A percentile compares a stretch with the other conserved stretches of the same genome.
Evolutionary conservation across 2,797 vertebrate species (phyloP).

Genomic region (Tenualosa thibaudeaui): DNA sequence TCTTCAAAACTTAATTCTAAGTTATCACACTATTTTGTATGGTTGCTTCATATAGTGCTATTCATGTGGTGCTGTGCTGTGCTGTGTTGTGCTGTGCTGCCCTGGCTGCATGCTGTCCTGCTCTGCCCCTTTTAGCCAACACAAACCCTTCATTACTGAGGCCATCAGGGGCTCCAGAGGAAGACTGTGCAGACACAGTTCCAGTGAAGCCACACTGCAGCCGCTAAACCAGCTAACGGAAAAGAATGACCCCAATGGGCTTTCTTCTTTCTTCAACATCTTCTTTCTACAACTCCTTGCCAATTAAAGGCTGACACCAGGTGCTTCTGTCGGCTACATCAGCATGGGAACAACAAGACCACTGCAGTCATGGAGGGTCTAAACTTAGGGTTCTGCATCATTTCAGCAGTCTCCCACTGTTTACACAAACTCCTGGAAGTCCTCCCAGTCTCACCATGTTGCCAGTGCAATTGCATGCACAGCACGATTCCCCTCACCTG

Average conservation of each 20-base stretch:
- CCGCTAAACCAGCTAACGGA: background rate
- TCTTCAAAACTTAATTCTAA: too few species aligned
- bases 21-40: background rate
- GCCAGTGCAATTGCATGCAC: background rate
- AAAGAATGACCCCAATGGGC: background rate
- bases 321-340: background rate
- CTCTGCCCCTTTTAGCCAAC: background rate
- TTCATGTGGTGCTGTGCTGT: background rate
- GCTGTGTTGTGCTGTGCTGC: background rate
- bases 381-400: background rate
- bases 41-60: background rate
- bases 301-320: background rate
- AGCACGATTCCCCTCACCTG: background rate
- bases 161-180: background rate
- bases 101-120: background rate
- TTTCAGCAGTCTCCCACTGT: background rate
- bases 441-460: background rate
- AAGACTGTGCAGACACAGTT: background rate
- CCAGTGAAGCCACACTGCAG: background rate
- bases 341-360: background rate
- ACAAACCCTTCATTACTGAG: background rate
- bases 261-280: background rate
- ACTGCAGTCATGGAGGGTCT: background rate
- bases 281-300: background rate
- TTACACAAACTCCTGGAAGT: constrained; percentile 2